Conservation (phyloP, 35 echinoderm and acorn worm species). For the Lytechinus pictus region DNA sequence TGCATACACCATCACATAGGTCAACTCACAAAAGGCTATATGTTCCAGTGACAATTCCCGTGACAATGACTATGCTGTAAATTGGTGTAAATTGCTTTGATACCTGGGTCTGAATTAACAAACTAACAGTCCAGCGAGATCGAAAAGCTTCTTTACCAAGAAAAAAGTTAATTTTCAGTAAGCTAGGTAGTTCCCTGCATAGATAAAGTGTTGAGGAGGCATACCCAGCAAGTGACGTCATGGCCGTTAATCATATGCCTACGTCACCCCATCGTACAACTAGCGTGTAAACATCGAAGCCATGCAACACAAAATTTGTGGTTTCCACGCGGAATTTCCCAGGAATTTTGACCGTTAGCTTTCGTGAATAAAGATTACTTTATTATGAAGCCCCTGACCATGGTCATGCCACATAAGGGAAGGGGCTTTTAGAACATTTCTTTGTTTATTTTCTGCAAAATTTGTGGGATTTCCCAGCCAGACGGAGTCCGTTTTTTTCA, state of each 20-base stretch:
- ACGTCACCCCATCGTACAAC: constrained; percentile 47
- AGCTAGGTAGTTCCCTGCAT: constrained; percentile 8
- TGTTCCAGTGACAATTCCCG: too few relatives aligned
- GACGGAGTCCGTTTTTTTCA: background rate
- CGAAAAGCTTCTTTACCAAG: background rate
- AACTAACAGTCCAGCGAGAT: background rate
- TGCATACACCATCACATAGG: too few relatives aligned
- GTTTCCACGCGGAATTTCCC: constrained; percentile 49
- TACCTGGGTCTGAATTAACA: background rate
- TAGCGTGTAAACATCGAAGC: constrained; percentile 50
- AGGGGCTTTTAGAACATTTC: background rate
- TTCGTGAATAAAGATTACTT: background rate
- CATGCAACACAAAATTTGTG: constrained; percentile 25
- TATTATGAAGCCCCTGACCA: background rate
- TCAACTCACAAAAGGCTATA: too few relatives aligned
- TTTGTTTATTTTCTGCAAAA: constrained; percentile 11
- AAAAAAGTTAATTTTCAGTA: background rate
- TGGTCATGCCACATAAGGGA: background rate
- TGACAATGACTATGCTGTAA: too few relatives aligned
- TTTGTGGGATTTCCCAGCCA: constrained; percentile 34
- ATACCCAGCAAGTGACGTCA: constrained; percentile 38
- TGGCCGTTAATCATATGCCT: constrained; percentile 51
- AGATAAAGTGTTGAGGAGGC: background rate
- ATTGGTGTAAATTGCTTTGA: too few relatives aligned
- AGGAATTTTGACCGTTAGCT: constrained; percentile 33